Evolutionary conservation across 2,113 vertebrate genomes (phyloP), one percentile per base, ranked within the genome.

Genomic region (Anhinga anhinga): DNA sequence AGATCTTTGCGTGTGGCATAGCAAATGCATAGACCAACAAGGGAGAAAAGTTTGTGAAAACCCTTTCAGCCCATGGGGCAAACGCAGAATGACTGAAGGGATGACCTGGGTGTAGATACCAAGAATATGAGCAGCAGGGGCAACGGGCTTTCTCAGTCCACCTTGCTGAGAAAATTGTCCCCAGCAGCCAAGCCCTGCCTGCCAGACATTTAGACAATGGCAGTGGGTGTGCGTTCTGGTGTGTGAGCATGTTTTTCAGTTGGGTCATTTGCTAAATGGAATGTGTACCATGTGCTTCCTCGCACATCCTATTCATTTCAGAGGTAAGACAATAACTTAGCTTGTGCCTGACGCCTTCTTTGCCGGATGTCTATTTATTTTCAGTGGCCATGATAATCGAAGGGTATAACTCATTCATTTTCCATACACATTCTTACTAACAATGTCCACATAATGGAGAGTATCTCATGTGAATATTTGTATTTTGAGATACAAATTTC

Each of bases 341-440:
- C 38, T 5, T 44, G 42, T 44, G 42, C 42, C 15, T 14, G 42
- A 29, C 29, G 45, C 63, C 32, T 77, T 45, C 5, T 0, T 29
- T 56, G 52, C 72, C 6, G 6, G 61, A 27, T 89, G 61, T 55
- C 61, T 85, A 3, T 88, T 91, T 88, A 40, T 92, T 95, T 90
- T 30, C 73, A 65, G 78, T 76, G 91, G 44, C 84, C 84, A 38
- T 82, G 73, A 81, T 76, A 92, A 49, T 83, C 3, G 20, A 94
- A 86, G 88, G 82, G 16, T 56, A 36, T 8, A 95, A 87, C 61
- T 94, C 25, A 62, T 95, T 95, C 80, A 45, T 94, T 97, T 96
- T 69, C 89, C 50, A 30, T 66, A 25, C 50, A 20, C 66, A 80
- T 91, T 67, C 45, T 40, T 56, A 13, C 56, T 88, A 69, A 45